Evolutionary conservation across 1,140 invertebrate genomes (phyloP), one percentile per base, ranked within the genome.

Genomic region (Lepidurus arcticus): DNA sequence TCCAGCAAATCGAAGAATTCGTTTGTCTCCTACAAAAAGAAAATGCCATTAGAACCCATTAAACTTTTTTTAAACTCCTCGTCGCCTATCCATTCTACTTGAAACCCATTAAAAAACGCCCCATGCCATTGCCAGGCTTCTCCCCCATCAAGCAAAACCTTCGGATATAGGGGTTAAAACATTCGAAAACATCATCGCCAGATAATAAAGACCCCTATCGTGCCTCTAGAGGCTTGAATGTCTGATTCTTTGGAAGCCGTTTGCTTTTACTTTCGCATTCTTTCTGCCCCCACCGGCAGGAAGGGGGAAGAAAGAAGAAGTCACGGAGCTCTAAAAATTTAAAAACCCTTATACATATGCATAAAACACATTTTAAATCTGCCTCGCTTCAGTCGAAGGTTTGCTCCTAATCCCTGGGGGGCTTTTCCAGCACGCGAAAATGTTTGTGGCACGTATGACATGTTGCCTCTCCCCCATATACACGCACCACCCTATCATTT

Each of bases 1-100:
- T 65, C 53, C 53, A 65, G 21, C 53, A 65, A n/a, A 65, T 65
- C 53, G 13, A 65, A 65, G 21, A 65, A 65, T 21, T 65, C 53
- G 13, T 65, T 65, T 21, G 53, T 65, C 53, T 65, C 53, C 53
- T 65, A 21, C 34, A 4, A 34, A 34, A 34, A 34, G 34, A 34
- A 34, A 34, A 34, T 34, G 0, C 3, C 53, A 65, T 65, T 9
- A 65, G 21, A 65, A 1, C 53, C 53, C 53, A 65, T 65, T 65
- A 34, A 34, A 34, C 34, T 34, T 34, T 34, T 65, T n/a, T 65
- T 65, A 2, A 3, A 10, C 45, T 16, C 45, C 5, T 4, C 45
- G 1, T 0, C 0, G n/a, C 53, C 53, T 21, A 13, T 65, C 34
- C 34, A 4, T 34, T 34, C 34, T 34, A 34, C 53, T 65, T 65